Conservation (phyloP, 2,888 invertebrate genomes). For the Proisotoma minuta region DNA sequence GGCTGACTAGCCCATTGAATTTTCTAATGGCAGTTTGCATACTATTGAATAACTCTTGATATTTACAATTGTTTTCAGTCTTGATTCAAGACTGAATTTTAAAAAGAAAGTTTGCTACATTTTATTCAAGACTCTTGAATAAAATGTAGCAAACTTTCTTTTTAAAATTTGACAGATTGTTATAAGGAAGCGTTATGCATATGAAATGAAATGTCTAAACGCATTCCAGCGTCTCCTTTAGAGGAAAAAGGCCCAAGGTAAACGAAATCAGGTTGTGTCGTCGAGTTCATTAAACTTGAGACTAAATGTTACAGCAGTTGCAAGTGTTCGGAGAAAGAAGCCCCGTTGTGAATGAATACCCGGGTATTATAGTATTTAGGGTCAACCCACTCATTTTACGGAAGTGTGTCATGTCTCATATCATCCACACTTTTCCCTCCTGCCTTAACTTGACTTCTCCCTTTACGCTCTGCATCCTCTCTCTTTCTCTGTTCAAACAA, state of each 20-base stretch:
- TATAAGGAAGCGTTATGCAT: too few relatives aligned
- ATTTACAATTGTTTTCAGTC: too few relatives aligned
- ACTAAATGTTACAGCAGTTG: background rate
- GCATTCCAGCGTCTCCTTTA: background rate
- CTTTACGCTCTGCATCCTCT: too few relatives aligned
- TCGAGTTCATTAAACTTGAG: slow-evolving; percentile 8
- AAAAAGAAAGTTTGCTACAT: too few relatives aligned
- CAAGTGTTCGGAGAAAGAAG: background rate
- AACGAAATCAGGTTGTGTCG: slow-evolving; percentile 7
- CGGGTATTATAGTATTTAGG: slow-evolving; percentile 13
- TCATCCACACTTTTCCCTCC: background rate
- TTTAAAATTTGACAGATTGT: too few relatives aligned
- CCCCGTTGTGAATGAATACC: background rate
- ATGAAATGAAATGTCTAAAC: background rate
- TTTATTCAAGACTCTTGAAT: too few relatives aligned
- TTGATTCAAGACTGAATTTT: too few relatives aligned
- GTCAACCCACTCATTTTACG: slow-evolving; percentile 12
- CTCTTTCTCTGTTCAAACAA: background rate
- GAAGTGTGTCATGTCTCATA: slow-evolving; percentile 8
- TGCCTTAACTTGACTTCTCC: too few relatives aligned
- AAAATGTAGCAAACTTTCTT: too few relatives aligned
- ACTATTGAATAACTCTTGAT: too few relatives aligned
- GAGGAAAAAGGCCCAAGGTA: slow-evolving; percentile 5
- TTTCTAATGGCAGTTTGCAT: too few relatives aligned
- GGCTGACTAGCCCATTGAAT: too few relatives aligned